phyloP scores from a whole-genome alignment of 2,888 invertebrate genomes.

The Eurois occulta region DNA sequence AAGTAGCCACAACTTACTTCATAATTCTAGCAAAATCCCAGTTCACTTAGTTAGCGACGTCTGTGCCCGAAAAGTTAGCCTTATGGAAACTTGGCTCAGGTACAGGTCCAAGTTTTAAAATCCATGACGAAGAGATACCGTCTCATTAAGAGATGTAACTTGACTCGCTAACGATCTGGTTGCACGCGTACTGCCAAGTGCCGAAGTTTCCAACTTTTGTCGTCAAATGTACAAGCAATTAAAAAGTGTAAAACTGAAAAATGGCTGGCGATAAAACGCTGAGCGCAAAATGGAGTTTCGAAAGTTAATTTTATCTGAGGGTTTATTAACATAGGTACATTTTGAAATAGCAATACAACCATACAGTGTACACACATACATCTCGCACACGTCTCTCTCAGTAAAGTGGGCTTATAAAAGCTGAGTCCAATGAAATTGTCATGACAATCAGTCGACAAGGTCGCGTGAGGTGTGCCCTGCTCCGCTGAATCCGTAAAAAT shows the following conservation, averaged over 20 bases:
- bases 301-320: constrained; percentile 22
- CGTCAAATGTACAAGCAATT: constrained; percentile 34
- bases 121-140: constrained; percentile 25
- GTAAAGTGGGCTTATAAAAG: not conserved
- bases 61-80: constrained; percentile 17
- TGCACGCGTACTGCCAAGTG: constrained; percentile 4
- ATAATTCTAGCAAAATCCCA: not conserved
- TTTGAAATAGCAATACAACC: not conserved
- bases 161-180: constrained; percentile 24
- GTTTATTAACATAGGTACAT: not conserved
- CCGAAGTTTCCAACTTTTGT: constrained; percentile 8
- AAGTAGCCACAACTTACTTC: not conserved
- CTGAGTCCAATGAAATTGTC: not conserved
- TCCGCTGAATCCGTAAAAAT: constrained; percentile 11
- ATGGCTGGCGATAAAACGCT: not conserved
- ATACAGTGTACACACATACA: not conserved
- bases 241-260: constrained; percentile 35
- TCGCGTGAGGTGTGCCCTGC: not conserved
- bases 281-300: not conserved
- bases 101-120: constrained; percentile 22
- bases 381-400: not conserved
- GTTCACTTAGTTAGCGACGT: not conserved
- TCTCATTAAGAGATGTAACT: constrained; percentile 42
- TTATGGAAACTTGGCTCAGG: constrained; percentile 12
- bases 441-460: not conserved